phyloP scores from a whole-genome alignment of 2,888 invertebrate species.

The Trilocha varians region DNA sequence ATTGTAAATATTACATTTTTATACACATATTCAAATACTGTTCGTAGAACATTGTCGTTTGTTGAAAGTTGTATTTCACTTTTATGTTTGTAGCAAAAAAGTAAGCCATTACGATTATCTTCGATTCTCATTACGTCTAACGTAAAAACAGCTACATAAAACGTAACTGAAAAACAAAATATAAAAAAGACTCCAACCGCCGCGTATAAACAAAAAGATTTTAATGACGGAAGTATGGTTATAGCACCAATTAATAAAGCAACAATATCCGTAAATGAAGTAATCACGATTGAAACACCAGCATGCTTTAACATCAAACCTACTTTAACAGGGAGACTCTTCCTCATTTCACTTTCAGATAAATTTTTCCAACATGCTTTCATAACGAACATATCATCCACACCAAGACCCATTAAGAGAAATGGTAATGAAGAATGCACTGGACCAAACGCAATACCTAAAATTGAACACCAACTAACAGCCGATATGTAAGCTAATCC shows the following conservation, averaged over 20 bases:
- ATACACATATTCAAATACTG: constrained; percentile 74
- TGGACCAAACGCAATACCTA: constrained; percentile 84
- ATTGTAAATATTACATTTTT: constrained; percentile 76
- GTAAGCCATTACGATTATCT: constrained; percentile 75
- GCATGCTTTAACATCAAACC: constrained; percentile 83
- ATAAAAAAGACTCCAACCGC: constrained; percentile 83
- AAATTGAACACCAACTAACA: constrained; percentile 79
- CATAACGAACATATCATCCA: constrained; percentile 91
- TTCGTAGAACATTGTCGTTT: constrained; percentile 74
- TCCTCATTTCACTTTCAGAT: constrained; percentile 59
- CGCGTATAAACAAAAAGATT: constrained; percentile 88
- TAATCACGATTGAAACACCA: constrained; percentile 87
- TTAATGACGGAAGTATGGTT: constrained; percentile 84
- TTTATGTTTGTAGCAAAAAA: constrained; percentile 78
- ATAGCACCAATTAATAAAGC: constrained; percentile 86
- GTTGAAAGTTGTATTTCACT: constrained; percentile 63
- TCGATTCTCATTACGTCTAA: constrained; percentile 79
- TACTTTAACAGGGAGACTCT: constrained; percentile 76
- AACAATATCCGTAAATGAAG: constrained; percentile 86
- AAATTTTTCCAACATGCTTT: constrained; percentile 83
- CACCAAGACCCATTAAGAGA: constrained; percentile 84
- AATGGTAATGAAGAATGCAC: constrained; percentile 88
- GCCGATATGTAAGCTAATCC: constrained; percentile 82
- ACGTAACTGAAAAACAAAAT: constrained; percentile 84
- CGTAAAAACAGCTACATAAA: constrained; percentile 84